phyloP scores from a whole-genome alignment of 2,797 vertebrate genomes.

The Otus scops region DNA sequence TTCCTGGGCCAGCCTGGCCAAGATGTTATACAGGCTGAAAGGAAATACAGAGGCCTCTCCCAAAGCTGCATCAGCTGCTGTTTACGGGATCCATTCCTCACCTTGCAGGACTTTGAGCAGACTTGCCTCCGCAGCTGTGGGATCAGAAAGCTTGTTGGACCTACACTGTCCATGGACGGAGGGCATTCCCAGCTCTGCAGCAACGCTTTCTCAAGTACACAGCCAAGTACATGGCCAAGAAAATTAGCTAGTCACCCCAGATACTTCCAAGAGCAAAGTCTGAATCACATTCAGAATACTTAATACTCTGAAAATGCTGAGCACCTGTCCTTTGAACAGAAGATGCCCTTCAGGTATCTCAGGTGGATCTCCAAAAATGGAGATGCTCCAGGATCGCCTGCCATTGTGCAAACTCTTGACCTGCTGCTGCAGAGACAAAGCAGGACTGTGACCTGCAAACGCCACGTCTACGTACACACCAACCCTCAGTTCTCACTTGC shows the following conservation, averaged over 20 bases:
- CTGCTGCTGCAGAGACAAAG: background rate
- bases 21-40: background rate
- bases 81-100: background rate
- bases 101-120: background rate
- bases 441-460: background rate
- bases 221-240: background rate
- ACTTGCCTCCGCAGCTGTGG: background rate
- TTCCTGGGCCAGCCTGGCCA: background rate
- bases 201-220: fast-evolving
- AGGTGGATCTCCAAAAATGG: background rate
- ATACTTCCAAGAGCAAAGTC: background rate
- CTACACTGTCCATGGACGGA: background rate
- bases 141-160: background rate
- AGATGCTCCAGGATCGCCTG: background rate
- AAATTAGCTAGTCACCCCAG: background rate
- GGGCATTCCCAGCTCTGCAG: background rate
- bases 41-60: background rate
- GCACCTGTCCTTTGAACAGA: background rate
- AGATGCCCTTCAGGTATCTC: background rate
- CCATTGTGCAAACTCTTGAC: background rate
- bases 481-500: background rate
- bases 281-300: background rate
- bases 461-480: background rate
- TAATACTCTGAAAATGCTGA: background rate
- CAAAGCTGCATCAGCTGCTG: background rate